phyloP scores from a whole-genome alignment of 2,888 invertebrate genomes.

The Eustalomyia histrio region DNA sequence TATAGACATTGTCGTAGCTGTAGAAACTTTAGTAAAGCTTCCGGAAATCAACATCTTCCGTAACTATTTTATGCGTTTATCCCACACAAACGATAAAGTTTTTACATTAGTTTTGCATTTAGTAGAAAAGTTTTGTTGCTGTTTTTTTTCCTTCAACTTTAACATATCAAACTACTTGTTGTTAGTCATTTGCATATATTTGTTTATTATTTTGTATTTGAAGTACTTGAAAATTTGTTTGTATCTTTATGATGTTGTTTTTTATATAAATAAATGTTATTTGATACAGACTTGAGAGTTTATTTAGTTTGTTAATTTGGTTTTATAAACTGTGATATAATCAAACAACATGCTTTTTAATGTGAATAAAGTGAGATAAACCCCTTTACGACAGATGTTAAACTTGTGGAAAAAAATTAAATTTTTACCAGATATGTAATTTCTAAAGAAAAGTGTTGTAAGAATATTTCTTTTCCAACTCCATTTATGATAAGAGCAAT shows the following conservation, averaged over 20 bases:
- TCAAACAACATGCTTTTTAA: not conserved
- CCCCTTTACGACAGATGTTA: no score
- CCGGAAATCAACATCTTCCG: conserved; percentile 64
- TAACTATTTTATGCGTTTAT: conserved; percentile 60
- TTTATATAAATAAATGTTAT: conserved; percentile 10
- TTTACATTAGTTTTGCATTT: conserved; percentile 65
- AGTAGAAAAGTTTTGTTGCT: conserved; percentile 50
- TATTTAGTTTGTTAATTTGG: conserved; percentile 8
- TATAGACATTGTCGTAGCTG: not conserved
- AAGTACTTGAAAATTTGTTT: conserved; percentile 24
- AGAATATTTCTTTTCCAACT: no score
- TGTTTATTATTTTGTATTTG: conserved; percentile 22
- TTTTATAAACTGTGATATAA: not conserved
- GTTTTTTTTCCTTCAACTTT: conserved; percentile 1
- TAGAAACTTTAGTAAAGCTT: conserved; percentile 33
- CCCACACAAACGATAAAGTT: conserved; percentile 57
- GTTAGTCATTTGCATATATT: not conserved
- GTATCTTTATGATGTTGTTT: not conserved
- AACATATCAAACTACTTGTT: conserved; percentile 8
- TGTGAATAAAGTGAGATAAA: not conserved
- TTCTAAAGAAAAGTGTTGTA: no score
- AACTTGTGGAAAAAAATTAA: no score
- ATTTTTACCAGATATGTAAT: no score
- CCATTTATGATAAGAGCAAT: no score
- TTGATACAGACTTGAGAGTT: conserved; percentile 36